Base-by-base conservation (phyloP, 1,140 invertebrate species). In the Drosophila santomea region DNA sequence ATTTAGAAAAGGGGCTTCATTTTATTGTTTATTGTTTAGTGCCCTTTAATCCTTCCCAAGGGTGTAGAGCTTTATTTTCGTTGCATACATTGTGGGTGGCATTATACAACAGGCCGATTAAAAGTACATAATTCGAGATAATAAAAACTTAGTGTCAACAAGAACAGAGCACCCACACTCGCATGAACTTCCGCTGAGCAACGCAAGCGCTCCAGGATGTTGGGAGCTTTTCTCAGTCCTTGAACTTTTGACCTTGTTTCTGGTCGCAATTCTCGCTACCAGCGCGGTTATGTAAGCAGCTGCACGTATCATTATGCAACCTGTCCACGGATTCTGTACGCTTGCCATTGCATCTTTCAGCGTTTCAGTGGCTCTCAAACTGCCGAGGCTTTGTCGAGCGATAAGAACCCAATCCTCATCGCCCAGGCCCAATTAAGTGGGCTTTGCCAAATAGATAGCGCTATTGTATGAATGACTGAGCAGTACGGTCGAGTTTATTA, bases 161-260 rank as follows among this genome's bases (percentile, higher is more conserved):
- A 66, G 69, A 60, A 67, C 57, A 74, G 23, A 60, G 12, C 36
- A 73, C 41, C 55, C 35, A 35, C 15, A 39, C 38, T 17, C 4
- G 38, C 54, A 23, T 11, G 14, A 23, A 84, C 77, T 73, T 84
- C 81, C 77, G 74, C 57, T 77, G 61, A 68, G 47, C 74, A 38
- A 61, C 60, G 55, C 59, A 66, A 54, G 45, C 45, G 73, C 69
- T 61, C 32, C 58, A 67, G 55, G 78, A 69, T 39, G 50, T 14
- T 8, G 45, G 2, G 48, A 88, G 83, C 82, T 86, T 88, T 86
- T 61, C 44, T 39, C 78, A 88, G 83, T 88, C 83, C 83, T 89
- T 88, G 83, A 88, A 88, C 83, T 79, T 83, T 69, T 88, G 83
- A 88, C 83, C 83, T 88, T 88, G 83, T 88, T 88, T 86, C 36